These are phyloP conservation scores for Ypsolopha sequella DNA, from an alignment of 2,888 invertebrate species.

Conservation along the genomic window DNA sequence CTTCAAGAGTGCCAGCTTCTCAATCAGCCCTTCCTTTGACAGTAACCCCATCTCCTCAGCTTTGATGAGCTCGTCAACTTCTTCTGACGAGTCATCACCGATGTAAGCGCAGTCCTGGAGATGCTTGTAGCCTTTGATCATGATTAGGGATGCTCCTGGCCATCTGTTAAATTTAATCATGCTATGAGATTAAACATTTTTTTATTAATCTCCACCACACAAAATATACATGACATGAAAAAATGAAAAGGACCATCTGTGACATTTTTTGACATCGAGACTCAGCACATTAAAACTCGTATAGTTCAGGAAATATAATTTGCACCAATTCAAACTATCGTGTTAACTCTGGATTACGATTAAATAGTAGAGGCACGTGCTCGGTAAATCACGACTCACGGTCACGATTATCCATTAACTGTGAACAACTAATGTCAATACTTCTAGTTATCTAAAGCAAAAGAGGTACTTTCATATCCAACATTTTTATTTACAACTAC, in stretches of 20 bases:
- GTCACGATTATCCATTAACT: no score
- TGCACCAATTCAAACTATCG: no score
- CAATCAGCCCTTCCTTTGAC: slow-evolving; percentile 31
- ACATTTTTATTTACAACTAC: no score
- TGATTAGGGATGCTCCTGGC: slow-evolving; percentile 82
- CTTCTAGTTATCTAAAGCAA: no score
- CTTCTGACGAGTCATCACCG: slow-evolving; percentile 84
- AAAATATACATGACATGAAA: background rate
- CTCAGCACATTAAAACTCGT: no score
- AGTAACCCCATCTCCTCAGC: slow-evolving; percentile 49
- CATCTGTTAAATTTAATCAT: slow-evolving; percentile 64
- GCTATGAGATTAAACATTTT: background rate
- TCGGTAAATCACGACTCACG: no score
- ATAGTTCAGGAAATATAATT: no score
- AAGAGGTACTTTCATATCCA: no score
- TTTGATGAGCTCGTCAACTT: slow-evolving; percentile 74
- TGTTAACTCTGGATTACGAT: no score
- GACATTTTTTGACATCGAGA: no score
- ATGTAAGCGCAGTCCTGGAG: slow-evolving; percentile 85
- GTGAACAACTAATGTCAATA: no score
- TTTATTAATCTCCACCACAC: background rate
- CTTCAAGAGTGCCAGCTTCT: slow-evolving; percentile 39
- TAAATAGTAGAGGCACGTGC: no score
- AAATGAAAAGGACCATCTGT: slow-evolving; percentile 57
- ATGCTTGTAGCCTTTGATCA: slow-evolving; percentile 82